These are phyloP conservation scores for Melanostigma gelatinosum DNA, from an alignment of 2,113 vertebrate species.

Conservation along the genomic window DNA sequence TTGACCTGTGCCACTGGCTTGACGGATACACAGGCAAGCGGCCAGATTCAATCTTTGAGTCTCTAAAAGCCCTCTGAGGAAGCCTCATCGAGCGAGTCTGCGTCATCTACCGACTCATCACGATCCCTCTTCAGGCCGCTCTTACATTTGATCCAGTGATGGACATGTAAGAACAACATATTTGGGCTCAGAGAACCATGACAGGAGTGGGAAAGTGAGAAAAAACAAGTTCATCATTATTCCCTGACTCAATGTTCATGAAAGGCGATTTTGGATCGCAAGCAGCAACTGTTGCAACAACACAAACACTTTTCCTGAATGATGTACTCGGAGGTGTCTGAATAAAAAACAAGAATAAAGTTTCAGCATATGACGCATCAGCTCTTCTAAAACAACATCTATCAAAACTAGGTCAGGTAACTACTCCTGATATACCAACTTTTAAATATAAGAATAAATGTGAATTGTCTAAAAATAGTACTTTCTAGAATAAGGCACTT, in stretches of 20 bases:
- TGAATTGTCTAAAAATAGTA: neutral
- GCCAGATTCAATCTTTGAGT: constrained; percentile 50
- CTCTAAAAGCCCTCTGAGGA: constrained; percentile 57
- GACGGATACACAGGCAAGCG: constrained; percentile 49
- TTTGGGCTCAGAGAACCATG: neutral
- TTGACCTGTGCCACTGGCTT: constrained; percentile 23
- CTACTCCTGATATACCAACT: neutral
- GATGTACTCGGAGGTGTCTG: neutral
- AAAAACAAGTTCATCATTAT: constrained; percentile 1
- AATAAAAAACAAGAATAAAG: neutral
- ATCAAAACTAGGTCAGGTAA: neutral
- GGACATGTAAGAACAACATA: neutral
- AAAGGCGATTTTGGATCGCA: constrained; percentile 25
- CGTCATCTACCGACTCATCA: constrained; percentile 33
- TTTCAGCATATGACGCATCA: neutral
- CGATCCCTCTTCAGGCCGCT: constrained; percentile 26
- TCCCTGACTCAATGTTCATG: neutral
- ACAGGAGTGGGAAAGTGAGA: neutral
- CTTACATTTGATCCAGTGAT: neutral
- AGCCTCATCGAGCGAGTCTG: constrained; percentile 28
- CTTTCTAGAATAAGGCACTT: neutral
- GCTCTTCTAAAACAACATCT: constrained; percentile 4
- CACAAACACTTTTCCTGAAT: constrained; percentile 13
- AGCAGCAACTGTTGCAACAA: constrained; percentile 53
- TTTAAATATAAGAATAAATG: neutral